Evolutionary conservation across 2,113 vertebrate species (phyloP), one percentile per base, ranked within the genome.

Genomic region (Tragelaphus buxtoni): DNA sequence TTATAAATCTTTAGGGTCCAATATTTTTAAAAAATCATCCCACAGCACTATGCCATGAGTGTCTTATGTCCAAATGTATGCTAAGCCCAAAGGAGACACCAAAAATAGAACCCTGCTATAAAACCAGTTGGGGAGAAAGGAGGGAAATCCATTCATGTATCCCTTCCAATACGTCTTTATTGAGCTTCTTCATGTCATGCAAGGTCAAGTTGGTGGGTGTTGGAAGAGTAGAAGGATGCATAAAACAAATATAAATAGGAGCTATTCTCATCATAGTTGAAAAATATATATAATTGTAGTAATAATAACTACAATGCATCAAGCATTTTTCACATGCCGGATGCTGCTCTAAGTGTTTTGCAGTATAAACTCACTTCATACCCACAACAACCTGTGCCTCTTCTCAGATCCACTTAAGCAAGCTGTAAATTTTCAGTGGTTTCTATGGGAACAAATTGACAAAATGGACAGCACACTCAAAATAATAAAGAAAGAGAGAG

Each of bases 361-460:
- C 63, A 56, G 14, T 39, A 79, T 93, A 87, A 96, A 94, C 28
- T 92, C 92, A 89, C 56, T 87, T 95, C 63, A 32, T 95, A 77
- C 22, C 83, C 90, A 95, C 90, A 91, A 85, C 56, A 88, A 93
- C 87, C 65, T 92, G 26, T n/a, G 4, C 39, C 76, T 97, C 18
- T 93, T 89, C 94, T 96, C 35, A 96, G 96, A 97, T 89, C 47
- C n/a, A 96, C 53, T 94, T 94, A 85, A 94, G 84, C 39, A 96
- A 92, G 79, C 89, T 87, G 39, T 96, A 97, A 93, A 96, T 93
- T 97, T 96, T 94, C 79, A 86, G 30, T 88, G 42, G 95, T 96
- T 97, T 97, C 97, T 90, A 97, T 94, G 97, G 91, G 30, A 97
- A 97, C 89, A 96, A 96, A 97, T 72, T 94, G 90, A 87, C 58